Conservation (phyloP, 2,113 vertebrate species). For the Boulengeromyrus knoepffleri region DNA sequence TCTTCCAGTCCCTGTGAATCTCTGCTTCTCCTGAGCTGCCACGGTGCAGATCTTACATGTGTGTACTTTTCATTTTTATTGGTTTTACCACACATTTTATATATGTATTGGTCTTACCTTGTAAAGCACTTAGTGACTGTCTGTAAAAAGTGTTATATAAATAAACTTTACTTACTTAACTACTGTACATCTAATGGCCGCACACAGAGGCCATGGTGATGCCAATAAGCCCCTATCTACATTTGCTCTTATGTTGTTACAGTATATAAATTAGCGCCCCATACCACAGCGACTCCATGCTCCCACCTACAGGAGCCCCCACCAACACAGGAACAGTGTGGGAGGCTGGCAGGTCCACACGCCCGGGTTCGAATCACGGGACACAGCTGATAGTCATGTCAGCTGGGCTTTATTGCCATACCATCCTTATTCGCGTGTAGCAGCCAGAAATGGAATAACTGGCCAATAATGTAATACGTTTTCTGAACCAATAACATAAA, state of each 20-base stretch:
- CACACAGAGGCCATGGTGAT: not conserved
- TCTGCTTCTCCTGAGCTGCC: not conserved
- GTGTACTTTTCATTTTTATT: not conserved
- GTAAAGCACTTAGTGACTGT: not conserved
- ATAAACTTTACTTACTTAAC: not conserved
- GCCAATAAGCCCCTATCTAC: not conserved
- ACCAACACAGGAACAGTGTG: not conserved
- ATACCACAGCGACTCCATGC: not conserved
- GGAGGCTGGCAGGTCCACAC: not conserved
- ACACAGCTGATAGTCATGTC: not conserved
- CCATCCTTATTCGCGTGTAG: not conserved
- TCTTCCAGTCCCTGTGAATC: not conserved
- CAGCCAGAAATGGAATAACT: not conserved
- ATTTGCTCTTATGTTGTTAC: not conserved
- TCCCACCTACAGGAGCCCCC: not conserved
- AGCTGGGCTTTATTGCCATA: not conserved
- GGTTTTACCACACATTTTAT: not conserved
- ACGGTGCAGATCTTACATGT: not conserved
- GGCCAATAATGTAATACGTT: not conserved
- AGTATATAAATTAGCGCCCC: not conserved
- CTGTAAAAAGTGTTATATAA: not conserved
- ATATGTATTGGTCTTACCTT: not conserved
- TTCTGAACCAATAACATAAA: not conserved
- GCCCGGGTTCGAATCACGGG: not conserved
- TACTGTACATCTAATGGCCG: not conserved